These are phyloP conservation scores for Listrodromus nycthemerus DNA, from an alignment of 2,888 invertebrate genomes.

Conservation along the genomic window DNA sequence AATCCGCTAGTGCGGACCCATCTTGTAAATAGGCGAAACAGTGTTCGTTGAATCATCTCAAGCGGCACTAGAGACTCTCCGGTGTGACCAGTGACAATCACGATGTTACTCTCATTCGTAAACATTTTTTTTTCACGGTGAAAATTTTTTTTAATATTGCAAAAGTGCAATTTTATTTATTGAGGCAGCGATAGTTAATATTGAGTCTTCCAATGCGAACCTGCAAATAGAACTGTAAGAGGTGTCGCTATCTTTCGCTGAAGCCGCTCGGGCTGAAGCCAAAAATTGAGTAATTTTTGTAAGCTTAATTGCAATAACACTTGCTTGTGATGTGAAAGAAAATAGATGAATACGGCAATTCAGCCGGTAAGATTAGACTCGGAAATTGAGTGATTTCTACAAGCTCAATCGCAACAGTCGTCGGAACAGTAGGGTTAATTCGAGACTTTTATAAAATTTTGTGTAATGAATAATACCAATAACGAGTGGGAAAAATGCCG, in stretches of 20 bases:
- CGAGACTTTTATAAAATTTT: conserved; percentile 16
- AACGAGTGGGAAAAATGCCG: conserved; percentile 33
- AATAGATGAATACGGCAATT: not conserved
- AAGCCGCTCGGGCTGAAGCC: not conserved
- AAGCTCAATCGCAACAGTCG: conserved; percentile 38
- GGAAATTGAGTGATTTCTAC: conserved; percentile 10
- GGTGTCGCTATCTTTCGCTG: conserved; percentile 8
- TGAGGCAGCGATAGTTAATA: conserved; percentile 19
- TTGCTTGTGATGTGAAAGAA: conserved; percentile 35
- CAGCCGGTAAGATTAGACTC: conserved; percentile 14
- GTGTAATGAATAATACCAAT: conserved; percentile 32
- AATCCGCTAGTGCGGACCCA: conserved; percentile 44
- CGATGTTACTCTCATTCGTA: conserved; percentile 23
- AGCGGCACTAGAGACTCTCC: conserved; percentile 40
- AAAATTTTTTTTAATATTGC: conserved; percentile 12
- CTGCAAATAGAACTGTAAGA: conserved; percentile 20
- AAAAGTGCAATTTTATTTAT: conserved; percentile 51
- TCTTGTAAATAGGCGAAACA: conserved; percentile 70
- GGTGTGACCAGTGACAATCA: conserved; percentile 55
- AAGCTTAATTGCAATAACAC: conserved; percentile 36
- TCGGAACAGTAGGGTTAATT: conserved; percentile 35
- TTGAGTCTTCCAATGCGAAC: conserved; percentile 65
- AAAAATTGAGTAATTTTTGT: conserved; percentile 14
- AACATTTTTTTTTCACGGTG: conserved; percentile 19
- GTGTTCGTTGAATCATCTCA: conserved; percentile 57